Conservation (phyloP, 1,140 invertebrate species). For the Drosophila nigromelanica region DNA sequence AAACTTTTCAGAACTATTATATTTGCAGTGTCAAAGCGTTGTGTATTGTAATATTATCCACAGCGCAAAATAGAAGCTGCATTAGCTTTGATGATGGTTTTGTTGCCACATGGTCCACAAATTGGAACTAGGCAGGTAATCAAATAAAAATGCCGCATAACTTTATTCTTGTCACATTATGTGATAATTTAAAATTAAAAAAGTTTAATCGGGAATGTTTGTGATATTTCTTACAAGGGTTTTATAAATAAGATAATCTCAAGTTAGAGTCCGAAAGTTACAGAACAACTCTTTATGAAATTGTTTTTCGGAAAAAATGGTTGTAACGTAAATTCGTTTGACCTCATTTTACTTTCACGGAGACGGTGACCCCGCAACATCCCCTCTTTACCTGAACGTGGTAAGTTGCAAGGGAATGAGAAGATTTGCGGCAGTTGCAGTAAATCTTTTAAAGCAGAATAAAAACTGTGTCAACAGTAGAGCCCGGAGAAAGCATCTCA, state of each 20-base stretch:
- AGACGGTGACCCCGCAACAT: neutral
- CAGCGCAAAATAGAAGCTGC: too few species aligned
- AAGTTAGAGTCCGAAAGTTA: neutral
- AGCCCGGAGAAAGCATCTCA: conserved; percentile 17
- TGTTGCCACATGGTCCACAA: too few species aligned
- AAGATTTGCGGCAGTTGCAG: conserved; percentile 29
- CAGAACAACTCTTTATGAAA: conserved; percentile 23
- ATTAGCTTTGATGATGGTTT: too few species aligned
- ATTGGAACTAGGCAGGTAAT: too few species aligned
- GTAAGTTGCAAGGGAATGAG: neutral
- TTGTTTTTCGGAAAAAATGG: conserved; percentile 42
- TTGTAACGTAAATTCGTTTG: conserved; percentile 44
- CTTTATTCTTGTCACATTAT: too few species aligned
- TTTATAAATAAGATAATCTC: too few species aligned
- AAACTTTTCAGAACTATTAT: conserved; percentile 23
- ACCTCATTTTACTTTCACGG: conserved; percentile 30
- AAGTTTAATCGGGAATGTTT: too few species aligned
- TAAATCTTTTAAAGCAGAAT: conserved; percentile 45
- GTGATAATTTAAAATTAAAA: too few species aligned
- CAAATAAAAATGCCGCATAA: too few species aligned
- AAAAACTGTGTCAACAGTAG: conserved; percentile 50
- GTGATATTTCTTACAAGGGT: too few species aligned
- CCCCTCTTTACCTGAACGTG: conserved; percentile 23
- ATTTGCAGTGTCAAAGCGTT: too few species aligned
- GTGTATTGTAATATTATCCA: too few species aligned